Conservation (phyloP, 2,113 vertebrate genomes). For the Spilogale gracilis region DNA sequence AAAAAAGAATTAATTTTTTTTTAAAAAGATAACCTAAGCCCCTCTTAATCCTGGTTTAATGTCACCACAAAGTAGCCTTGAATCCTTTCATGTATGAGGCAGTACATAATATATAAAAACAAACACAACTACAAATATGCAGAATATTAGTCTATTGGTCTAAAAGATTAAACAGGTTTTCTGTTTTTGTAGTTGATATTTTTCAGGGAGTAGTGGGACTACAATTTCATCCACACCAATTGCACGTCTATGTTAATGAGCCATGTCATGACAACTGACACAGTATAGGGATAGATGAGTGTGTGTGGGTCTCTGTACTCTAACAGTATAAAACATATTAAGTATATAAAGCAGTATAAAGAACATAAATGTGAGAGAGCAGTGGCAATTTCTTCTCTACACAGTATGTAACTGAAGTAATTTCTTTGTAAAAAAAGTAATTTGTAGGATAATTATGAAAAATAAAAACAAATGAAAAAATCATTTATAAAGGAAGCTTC, state of each 20-base stretch:
- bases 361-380: background rate
- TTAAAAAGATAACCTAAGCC: background rate
- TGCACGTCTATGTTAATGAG: background rate
- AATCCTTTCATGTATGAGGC: background rate
- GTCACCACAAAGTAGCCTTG: background rate
- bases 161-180: background rate
- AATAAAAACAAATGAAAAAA: constrained; percentile 1
- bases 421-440: constrained; percentile 43
- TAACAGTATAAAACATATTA: background rate
- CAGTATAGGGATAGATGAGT: background rate
- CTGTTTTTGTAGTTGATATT: background rate
- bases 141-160: background rate
- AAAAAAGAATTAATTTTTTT: too few species aligned
- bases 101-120: constrained; percentile 46
- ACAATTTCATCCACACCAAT: background rate
- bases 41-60: background rate
- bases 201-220: background rate
- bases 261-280: background rate
- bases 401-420: background rate
- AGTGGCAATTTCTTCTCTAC: background rate
- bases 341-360: background rate
- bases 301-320: background rate
- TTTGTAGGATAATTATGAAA: background rate
- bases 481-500: constrained; percentile 13
- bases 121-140: background rate